Evolutionary conservation across 2,888 invertebrate genomes (phyloP), one percentile per base, ranked within the genome.

Genomic region (Acanthosoma haemorrhoidale): DNA sequence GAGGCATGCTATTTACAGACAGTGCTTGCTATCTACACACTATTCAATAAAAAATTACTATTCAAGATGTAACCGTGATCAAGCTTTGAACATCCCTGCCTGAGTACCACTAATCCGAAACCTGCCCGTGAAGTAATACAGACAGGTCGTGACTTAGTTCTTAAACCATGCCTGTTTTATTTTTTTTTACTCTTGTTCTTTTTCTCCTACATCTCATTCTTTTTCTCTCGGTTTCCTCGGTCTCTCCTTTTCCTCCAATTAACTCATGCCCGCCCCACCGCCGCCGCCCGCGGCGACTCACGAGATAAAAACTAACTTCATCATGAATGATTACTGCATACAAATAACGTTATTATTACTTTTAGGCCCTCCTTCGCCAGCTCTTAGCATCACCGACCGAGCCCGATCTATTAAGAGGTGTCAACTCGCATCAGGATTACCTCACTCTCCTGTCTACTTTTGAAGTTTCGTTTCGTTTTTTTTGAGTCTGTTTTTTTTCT

Each of bases 71-170:
- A n/a, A n/a, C n/a, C n/a, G n/a, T n/a, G n/a, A n/a, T n/a, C n/a
- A n/a, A n/a, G n/a, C n/a, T n/a, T n/a, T n/a, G n/a, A n/a, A n/a
- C n/a, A n/a, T n/a, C n/a, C n/a, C n/a, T n/a, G n/a, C n/a, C n/a
- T n/a, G n/a, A n/a, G n/a, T 51, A 51, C 51, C 25, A 21, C 61
- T 36, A 61, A 61, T 61, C 61, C 61, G 21, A 16, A 21, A 61
- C 32, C 32, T 61, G 61, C n/a, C 61, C 38, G 36, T 59, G 32
- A 31, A 59, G 59, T 18, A 6, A 3, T 32, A 16, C 58, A 4
- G 58, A 58, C 60, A 9, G 60, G 18, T 60, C 61, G 61, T 61
- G 61, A 61, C 61, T 61, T 61, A 25, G 34, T 61, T 61, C 61
- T 61, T 61, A 61, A 38, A 61, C 36, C 61, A 51, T 25, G 34